Evolutionary conservation across 2,113 vertebrate genomes (phyloP).

Genomic region (Oreochromis aureus): DNA sequence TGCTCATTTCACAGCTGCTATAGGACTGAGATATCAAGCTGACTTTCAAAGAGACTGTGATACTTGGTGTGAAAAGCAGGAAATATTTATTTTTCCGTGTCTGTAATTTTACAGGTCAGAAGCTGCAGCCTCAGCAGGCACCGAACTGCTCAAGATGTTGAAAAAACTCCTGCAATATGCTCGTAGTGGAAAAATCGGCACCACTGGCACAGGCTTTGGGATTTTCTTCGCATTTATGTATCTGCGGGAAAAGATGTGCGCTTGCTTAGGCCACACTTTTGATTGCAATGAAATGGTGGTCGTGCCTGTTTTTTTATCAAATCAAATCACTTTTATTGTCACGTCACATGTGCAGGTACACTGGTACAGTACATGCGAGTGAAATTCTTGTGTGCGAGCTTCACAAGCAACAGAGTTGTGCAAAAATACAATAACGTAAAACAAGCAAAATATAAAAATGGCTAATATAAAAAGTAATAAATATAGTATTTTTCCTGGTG

Average conservation of each 20-base stretch:
- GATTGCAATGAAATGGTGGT: neutral
- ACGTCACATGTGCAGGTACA: too few relatives aligned
- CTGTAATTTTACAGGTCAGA: neutral
- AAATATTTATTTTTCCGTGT: rapidly evolving
- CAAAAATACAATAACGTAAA: too few relatives aligned
- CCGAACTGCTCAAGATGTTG: neutral
- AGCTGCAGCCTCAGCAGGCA: neutral
- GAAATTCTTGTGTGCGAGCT: too few relatives aligned
- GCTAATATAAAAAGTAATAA: too few relatives aligned
- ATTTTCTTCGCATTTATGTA: rapidly evolving
- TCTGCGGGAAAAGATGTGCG: rapidly evolving
- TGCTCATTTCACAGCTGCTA: neutral
- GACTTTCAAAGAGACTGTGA: neutral
- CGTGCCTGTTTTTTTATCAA: neutral
- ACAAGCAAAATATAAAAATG: too few relatives aligned
- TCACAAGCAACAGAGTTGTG: too few relatives aligned
- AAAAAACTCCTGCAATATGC: rapidly evolving
- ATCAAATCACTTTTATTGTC: too few relatives aligned
- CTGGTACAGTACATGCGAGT: too few relatives aligned
- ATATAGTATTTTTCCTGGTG: too few relatives aligned
- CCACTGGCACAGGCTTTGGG: rapidly evolving
- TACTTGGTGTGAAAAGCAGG: neutral
- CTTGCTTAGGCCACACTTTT: neutral
- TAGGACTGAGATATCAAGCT: neutral
- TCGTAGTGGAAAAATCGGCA: rapidly evolving